Percentiles rank a stretch among this genome's conserved stretches.
Conservation (phyloP, 2,888 invertebrate species). For the Agrotis ipsilon region DNA sequence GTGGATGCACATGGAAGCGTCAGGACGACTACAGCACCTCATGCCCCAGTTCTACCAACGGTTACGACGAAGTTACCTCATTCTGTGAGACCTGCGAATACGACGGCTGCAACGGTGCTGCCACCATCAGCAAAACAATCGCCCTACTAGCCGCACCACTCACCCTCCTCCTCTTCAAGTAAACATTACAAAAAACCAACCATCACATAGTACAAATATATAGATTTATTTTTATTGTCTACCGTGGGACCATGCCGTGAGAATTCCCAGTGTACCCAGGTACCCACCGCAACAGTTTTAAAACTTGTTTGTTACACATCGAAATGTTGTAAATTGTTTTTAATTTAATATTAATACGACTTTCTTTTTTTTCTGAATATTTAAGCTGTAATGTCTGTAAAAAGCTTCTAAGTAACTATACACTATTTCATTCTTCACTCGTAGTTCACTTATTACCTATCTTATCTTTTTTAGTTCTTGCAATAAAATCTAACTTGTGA, state of each 20-base stretch:
- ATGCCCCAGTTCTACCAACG: constrained; percentile 87
- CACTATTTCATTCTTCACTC: constrained; percentile 5
- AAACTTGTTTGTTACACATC: constrained; percentile 48
- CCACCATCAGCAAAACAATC: constrained; percentile 84
- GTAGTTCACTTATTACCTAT: background rate
- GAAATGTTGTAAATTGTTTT: constrained; percentile 60
- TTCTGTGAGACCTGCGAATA: constrained; percentile 93
- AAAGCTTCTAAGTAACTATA: constrained; percentile 38
- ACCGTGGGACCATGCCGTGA: constrained; percentile 61
- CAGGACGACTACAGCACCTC: constrained; percentile 88
- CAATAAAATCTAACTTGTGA: background rate
- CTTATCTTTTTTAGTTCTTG: background rate
- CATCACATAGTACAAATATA: constrained; percentile 60
- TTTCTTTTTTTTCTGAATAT: constrained; percentile 32
- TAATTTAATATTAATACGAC: constrained; percentile 29
- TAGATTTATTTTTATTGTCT: constrained; percentile 52
- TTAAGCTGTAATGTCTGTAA: constrained; percentile 26
- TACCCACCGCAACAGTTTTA: constrained; percentile 63
- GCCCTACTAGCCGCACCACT: constrained; percentile 85
- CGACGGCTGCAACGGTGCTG: constrained; percentile 93
- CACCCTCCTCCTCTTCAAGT: constrained; percentile 84
- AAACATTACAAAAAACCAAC: constrained; percentile 57
- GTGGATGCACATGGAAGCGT: constrained; percentile 92
- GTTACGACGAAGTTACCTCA: constrained; percentile 88
- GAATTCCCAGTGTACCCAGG: constrained; percentile 44